Conservation (phyloP, 1,140 invertebrate species). For the Brachionus sp. region DNA sequence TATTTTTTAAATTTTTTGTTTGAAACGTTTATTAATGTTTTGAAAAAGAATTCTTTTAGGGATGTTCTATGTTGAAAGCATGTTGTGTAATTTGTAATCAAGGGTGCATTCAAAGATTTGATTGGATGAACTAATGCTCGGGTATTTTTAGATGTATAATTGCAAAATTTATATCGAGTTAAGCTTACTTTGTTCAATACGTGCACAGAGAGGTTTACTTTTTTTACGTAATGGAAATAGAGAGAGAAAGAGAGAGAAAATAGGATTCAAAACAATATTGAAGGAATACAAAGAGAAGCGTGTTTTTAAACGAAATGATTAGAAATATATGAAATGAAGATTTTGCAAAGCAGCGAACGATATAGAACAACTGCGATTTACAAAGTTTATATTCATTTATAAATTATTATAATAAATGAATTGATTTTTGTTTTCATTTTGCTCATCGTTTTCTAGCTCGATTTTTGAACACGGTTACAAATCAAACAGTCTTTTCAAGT, state of each 20-base stretch:
- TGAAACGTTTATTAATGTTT: not conserved
- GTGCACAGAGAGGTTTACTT: not conserved
- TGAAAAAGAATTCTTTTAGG: not conserved
- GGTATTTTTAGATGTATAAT: not conserved
- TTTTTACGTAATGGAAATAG: not conserved
- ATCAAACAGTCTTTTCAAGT: not conserved
- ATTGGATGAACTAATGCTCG: not conserved
- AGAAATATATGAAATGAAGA: slow-evolving; percentile 10
- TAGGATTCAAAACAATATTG: not conserved
- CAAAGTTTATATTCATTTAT: not conserved
- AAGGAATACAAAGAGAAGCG: not conserved
- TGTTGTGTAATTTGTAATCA: not conserved
- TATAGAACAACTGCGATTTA: not conserved
- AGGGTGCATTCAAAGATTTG: not conserved
- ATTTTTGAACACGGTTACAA: not conserved
- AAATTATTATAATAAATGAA: slow-evolving; percentile 13
- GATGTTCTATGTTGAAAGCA: not conserved
- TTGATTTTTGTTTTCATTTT: not conserved
- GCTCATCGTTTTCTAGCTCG: not conserved
- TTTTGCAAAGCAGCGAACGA: not conserved
- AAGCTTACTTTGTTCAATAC: not conserved
- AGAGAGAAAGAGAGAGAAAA: not conserved
- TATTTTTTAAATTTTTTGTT: not conserved
- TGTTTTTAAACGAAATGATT: slow-evolving; percentile 4
- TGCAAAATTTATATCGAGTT: not conserved